phyloP scores from a whole-genome alignment of 2,888 invertebrate species.

The Dasysyrphus tricinctus region DNA sequence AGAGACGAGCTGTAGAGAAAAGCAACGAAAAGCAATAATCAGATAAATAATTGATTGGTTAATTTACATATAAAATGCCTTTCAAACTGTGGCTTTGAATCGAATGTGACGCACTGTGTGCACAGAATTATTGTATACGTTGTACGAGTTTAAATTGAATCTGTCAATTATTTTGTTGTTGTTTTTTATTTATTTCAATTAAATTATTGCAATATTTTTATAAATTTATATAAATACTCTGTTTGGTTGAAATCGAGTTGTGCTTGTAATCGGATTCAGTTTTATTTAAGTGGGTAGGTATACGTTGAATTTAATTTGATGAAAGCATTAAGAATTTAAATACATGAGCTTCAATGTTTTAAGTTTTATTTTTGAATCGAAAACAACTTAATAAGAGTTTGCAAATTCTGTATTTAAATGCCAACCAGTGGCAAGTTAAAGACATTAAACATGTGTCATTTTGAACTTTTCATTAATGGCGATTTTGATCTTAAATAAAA shows the following conservation, averaged over 20 bases:
- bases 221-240: not conserved
- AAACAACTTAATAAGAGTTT: too few relatives aligned
- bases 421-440: too few relatives aligned
- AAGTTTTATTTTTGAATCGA: too few relatives aligned
- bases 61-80: slow-evolving; percentile 68
- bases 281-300: not conserved
- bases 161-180: not conserved
- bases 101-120: not conserved
- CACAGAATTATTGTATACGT: not conserved
- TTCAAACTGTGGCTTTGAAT: slow-evolving; percentile 33
- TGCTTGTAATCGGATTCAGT: not conserved
- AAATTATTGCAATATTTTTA: not conserved
- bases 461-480: too few relatives aligned
- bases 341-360: too few relatives aligned
- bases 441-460: too few relatives aligned
- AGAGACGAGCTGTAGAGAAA: slow-evolving; percentile 35
- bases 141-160: not conserved
- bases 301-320: not conserved
- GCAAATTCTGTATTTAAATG: too few relatives aligned
- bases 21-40: slow-evolving; percentile 47
- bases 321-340: not conserved
- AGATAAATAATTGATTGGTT: slow-evolving; percentile 70
- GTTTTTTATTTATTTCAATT: not conserved
- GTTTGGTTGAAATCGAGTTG: not conserved
- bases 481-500: too few relatives aligned